These are phyloP conservation scores for Hydraecia micacea DNA, from an alignment of 2,888 invertebrate species.

Conservation along the genomic window DNA sequence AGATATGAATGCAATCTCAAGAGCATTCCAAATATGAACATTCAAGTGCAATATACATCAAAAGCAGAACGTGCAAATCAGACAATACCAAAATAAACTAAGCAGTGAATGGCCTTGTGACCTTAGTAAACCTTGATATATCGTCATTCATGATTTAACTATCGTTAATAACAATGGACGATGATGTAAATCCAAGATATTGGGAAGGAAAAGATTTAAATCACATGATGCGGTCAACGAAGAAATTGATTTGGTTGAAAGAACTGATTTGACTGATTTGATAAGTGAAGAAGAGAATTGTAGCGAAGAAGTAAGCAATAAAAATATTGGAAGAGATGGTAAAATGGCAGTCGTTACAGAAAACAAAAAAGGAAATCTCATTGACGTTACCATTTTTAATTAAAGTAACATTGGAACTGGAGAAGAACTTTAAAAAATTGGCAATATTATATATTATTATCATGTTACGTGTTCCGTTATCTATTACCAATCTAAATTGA, in stretches of 20 bases:
- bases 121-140: slow-evolving; percentile 39
- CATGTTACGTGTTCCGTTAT: not conserved
- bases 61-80: slow-evolving; percentile 53
- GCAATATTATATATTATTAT: not conserved
- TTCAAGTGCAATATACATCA: slow-evolving; percentile 61
- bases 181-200: not conserved
- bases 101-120: slow-evolving; percentile 51
- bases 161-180: slow-evolving; percentile 13
- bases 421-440: not conserved
- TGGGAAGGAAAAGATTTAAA: not conserved
- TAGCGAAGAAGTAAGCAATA: not conserved
- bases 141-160: slow-evolving; percentile 8
- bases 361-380: too few species aligned
- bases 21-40: slow-evolving; percentile 57
- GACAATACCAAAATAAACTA: slow-evolving; percentile 48
- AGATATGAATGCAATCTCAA: slow-evolving; percentile 46
- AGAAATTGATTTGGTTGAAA: not conserved
- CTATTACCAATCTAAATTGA: not conserved
- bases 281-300: not conserved
- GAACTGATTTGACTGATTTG: not conserved
- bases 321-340: not conserved
- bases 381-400: not conserved
- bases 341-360: not conserved
- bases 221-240: not conserved
- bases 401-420: not conserved